phyloP scores from a whole-genome alignment of 2,797 vertebrate species.

The Danio choprae region DNA sequence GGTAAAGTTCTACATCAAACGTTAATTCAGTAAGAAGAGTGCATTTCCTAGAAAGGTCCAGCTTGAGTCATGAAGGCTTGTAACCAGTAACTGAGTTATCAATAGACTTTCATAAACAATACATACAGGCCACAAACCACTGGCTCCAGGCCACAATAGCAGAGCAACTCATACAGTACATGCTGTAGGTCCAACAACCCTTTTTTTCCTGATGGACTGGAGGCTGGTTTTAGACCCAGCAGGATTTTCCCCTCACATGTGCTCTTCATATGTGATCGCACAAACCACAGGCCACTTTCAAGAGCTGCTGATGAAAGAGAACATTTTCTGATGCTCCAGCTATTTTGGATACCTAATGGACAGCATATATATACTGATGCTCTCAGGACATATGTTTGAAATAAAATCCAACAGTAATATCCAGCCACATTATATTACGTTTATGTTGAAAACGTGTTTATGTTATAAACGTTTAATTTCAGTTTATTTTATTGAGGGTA shows the following conservation, averaged over 20 bases:
- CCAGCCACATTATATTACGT: neutral
- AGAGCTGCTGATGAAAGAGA: constrained; percentile 67
- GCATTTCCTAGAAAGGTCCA: constrained; percentile 26
- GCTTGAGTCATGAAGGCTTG: constrained; percentile 10
- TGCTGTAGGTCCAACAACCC: constrained; percentile 17
- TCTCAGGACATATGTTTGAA: too few relatives aligned
- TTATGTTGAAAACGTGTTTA: constrained; percentile 18
- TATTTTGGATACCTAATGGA: neutral
- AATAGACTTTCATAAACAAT: constrained; percentile 50
- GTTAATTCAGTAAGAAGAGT: constrained; percentile 45
- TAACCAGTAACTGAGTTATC: constrained; percentile 25
- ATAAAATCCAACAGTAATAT: neutral
- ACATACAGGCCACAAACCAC: constrained; percentile 50
- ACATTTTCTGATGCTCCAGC: neutral
- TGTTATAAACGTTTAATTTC: too few relatives aligned
- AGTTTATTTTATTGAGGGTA: neutral
- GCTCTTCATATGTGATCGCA: constrained; percentile 41
- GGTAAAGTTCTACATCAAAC: neutral
- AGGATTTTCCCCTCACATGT: constrained; percentile 3
- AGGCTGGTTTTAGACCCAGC: constrained; percentile 25
- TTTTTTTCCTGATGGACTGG: constrained; percentile 11
- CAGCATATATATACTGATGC: too few relatives aligned
- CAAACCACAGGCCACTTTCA: constrained; percentile 45
- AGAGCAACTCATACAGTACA: neutral
- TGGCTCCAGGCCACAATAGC: constrained; percentile 47